These are phyloP conservation scores for Microctenopoma lineatum DNA, from an alignment of 2,797 vertebrate species.

Conservation along the genomic window DNA sequence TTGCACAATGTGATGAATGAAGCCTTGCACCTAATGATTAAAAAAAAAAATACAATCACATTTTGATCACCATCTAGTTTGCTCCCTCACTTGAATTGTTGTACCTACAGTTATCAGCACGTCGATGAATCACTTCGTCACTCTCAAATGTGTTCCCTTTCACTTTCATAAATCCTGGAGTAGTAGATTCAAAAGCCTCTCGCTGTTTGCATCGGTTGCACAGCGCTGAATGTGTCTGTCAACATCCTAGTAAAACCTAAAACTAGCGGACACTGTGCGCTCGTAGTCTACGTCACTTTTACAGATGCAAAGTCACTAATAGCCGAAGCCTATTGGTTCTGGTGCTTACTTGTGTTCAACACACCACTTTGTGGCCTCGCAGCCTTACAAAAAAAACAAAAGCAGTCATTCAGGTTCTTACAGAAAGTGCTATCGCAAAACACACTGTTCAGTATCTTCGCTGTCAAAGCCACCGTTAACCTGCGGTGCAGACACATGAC, in stretches of 20 bases:
- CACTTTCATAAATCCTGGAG: constrained; percentile 4
- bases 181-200: constrained; percentile 27
- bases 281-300: constrained; percentile 7
- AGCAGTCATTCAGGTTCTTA: constrained; percentile 56
- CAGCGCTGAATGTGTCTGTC: constrained; percentile 54
- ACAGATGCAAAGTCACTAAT: constrained; percentile 38
- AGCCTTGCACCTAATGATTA: constrained; percentile 37
- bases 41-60: constrained; percentile 19
- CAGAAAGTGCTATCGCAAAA: constrained; percentile 62
- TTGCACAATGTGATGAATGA: constrained; percentile 67
- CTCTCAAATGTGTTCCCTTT: constrained; percentile 9
- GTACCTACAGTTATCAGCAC: constrained; percentile 15
- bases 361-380: constrained; percentile 36
- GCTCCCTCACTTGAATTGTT: constrained; percentile 32
- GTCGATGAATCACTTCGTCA: constrained; percentile 20
- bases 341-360: constrained; percentile 61
- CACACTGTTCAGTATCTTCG: constrained; percentile 27
- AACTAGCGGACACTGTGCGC: constrained; percentile 30
- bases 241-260: constrained; percentile 12
- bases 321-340: constrained; percentile 45
- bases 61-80: constrained; percentile 59
- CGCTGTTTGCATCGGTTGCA: constrained; percentile 37
- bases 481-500: constrained; percentile 24
- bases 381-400: constrained; percentile 38
- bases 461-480: constrained; percentile 26